These are phyloP conservation scores for Danio tinwini DNA, from an alignment of 2,797 vertebrate genomes.

Conservation along the genomic window DNA sequence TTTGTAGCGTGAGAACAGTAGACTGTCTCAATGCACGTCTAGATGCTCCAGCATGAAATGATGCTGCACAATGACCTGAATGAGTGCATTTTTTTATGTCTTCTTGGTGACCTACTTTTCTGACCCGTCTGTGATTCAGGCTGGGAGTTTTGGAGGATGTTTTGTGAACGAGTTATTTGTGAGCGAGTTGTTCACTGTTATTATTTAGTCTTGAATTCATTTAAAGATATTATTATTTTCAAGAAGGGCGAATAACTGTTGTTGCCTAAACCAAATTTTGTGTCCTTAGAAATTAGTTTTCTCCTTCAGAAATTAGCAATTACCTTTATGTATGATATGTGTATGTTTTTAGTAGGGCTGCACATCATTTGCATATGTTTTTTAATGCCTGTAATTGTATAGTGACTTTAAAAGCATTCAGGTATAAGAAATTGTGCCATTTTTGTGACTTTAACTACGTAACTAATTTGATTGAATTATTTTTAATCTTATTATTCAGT, in stretches of 20 bases:
- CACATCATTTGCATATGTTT: too few species aligned
- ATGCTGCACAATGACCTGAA: background rate
- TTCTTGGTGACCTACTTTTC: background rate
- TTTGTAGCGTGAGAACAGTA: background rate
- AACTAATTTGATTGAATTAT: too few species aligned
- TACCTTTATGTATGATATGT: background rate
- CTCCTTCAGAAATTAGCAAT: background rate
- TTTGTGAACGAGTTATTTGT: background rate
- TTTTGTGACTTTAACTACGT: too few species aligned
- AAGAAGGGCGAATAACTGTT: too few species aligned
- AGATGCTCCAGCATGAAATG: background rate
- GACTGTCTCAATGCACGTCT: background rate
- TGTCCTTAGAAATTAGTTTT: background rate
- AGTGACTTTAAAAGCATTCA: too few species aligned
- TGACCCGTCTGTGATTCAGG: background rate
- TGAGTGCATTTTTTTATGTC: background rate
- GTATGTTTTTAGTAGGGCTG: too few species aligned
- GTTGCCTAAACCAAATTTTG: background rate
- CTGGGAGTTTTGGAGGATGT: background rate
- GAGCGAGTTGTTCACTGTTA: background rate
- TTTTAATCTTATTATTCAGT: too few species aligned
- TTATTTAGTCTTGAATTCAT: background rate
- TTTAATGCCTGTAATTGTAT: too few species aligned
- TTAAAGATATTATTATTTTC: background rate
- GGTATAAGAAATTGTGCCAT: too few species aligned